Conservation (phyloP, 2,113 vertebrate species). For the Vulpes lagopus region DNA sequence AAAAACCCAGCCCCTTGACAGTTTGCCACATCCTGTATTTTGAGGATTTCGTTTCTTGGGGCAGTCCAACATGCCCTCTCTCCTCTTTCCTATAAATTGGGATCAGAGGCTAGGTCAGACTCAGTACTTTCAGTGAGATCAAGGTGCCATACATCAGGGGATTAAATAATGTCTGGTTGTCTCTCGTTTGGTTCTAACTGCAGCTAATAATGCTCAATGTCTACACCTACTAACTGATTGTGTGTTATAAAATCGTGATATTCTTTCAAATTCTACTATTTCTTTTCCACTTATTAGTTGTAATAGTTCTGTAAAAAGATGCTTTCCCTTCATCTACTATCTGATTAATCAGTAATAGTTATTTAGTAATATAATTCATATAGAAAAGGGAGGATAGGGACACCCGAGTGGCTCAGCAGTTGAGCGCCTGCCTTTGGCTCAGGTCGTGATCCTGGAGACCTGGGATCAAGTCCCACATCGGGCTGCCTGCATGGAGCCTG, state of each 20-base stretch:
- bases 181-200: background rate
- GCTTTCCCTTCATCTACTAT: background rate
- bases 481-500: too few species aligned
- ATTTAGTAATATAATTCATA: background rate
- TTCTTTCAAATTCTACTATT: background rate
- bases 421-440: too few species aligned
- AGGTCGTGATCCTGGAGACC: too few species aligned
- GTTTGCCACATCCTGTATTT: background rate
- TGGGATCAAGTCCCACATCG: too few species aligned
- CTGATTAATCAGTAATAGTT: background rate
- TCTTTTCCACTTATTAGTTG: background rate
- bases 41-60: background rate
- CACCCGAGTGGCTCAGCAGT: too few species aligned
- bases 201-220: background rate
- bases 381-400: background rate
- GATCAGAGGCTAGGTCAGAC: background rate
- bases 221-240: background rate
- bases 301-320: background rate
- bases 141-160: background rate
- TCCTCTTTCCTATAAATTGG: background rate
- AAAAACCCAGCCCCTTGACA: background rate
- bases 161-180: background rate
- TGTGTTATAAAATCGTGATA: background rate
- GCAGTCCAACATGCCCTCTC: background rate
- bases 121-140: background rate